Base-by-base conservation (phyloP, 23 tunicate genomes). In the Botrylloides violaceus region DNA sequence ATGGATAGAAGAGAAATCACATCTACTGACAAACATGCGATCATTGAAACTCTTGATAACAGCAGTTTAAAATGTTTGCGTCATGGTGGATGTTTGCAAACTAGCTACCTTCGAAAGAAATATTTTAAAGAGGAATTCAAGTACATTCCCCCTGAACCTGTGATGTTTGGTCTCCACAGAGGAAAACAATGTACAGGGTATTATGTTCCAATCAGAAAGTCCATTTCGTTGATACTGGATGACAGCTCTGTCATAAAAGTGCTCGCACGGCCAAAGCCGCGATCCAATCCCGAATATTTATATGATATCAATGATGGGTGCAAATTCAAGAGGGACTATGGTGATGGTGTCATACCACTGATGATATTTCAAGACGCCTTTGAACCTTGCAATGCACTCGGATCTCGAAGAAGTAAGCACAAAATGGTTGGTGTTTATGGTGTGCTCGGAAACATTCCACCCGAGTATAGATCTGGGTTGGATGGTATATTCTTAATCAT, bases 341-440 rank as follows among this genome's bases (percentile, higher is more conserved):
- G 9, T 22, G 64, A 59, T 59, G 9, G 9, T n/a, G 64, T 6
- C 30, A 5, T 59, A n/a, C 30, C 7, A 59, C 7, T 59, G 27
- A 6, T 22, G 64, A 5, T 59, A 23, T 59, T 59, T 22, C 64
- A 59, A 59, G 30, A 22, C 7, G 23, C 64, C 6, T 59, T 59
- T 59, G 30, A 59, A 59, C 64, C 28, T 7, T 26, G 28, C 29
- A 59, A 59, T 59, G 18, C 64, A 22, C 6, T 59, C 30, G 64
- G 64, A 22, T 59, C 64, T 7, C 23, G 64, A 6, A 59, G 19
- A 26, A 6, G 29, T 7, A 59, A 59, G 64, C 28, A 26, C 27
- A 59, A 59, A 59, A 12, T 59, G 30, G 64, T 59, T 59, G 64
- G 64, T 59, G 64, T 59, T 18, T 59, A 59, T 59, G 64, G 64